Evolutionary conservation across 2,888 invertebrate species (phyloP).

Genomic region (Xestia xanthographa): DNA sequence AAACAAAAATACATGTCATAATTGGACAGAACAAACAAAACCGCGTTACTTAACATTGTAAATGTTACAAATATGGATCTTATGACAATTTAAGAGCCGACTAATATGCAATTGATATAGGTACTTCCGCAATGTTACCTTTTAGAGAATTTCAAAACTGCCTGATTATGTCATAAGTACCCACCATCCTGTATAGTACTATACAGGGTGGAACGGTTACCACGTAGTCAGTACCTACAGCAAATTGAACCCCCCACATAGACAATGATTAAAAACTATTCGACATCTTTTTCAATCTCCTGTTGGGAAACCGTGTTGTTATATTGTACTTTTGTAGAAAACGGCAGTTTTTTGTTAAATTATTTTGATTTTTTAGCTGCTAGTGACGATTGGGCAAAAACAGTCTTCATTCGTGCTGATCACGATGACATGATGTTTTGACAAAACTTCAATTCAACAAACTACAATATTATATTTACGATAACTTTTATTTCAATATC

Average conservation of each 20-base stretch:
- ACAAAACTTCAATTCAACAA: not conserved
- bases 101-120: conserved; percentile 36
- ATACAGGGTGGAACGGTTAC: not conserved
- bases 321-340: not conserved
- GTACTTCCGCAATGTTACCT: conserved; percentile 56
- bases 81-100: conserved; percentile 16
- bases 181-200: too few relatives aligned
- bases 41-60: not conserved
- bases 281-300: too few relatives aligned
- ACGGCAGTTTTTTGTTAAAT: not conserved
- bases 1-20: not conserved
- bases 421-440: not conserved
- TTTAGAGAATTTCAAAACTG: not conserved
- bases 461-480: not conserved
- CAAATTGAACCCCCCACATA: too few relatives aligned
- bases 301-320: too few relatives aligned
- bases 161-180: conserved; percentile 16
- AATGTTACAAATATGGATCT: conserved; percentile 19
- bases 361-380: not conserved
- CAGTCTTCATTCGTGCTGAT: not conserved
- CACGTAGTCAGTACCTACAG: too few relatives aligned
- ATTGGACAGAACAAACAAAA: not conserved
- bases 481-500: conserved; percentile 10
- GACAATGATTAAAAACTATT: too few relatives aligned
- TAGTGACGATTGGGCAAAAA: not conserved